These are phyloP conservation scores for Lumbricus terrestris DNA, from an alignment of 2,888 invertebrate genomes.

Conservation along the genomic window DNA sequence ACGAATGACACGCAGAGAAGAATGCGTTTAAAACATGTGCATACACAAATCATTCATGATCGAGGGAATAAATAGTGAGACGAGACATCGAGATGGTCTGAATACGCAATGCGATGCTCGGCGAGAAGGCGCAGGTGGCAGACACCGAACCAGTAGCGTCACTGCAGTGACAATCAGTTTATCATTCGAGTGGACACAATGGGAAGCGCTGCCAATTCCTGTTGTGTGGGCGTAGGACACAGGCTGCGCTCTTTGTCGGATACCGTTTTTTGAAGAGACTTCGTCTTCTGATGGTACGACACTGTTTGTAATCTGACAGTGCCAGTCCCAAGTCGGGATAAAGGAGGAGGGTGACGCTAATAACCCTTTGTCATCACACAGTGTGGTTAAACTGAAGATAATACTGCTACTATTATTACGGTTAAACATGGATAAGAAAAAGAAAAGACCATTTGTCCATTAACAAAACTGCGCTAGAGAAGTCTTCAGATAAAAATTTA, in stretches of 20 bases:
- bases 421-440: too few species aligned
- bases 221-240: not conserved
- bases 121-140: not conserved
- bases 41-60: not conserved
- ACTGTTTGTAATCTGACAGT: too few species aligned
- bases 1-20: too few species aligned
- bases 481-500: too few species aligned
- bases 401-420: too few species aligned
- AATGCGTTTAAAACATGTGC: not conserved
- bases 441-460: too few species aligned
- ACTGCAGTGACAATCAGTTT: not conserved
- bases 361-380: too few species aligned
- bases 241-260: not conserved
- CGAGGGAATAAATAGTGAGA: not conserved
- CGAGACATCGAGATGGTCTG: not conserved
- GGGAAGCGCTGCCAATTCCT: not conserved
- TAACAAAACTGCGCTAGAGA: too few species aligned
- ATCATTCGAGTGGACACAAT: not conserved
- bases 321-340: too few species aligned
- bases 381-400: too few species aligned
- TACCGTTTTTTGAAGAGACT: not conserved
- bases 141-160: not conserved
- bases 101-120: not conserved
- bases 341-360: too few species aligned
- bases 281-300: not conserved